Evolutionary conservation across 2,888 invertebrate genomes (phyloP), one percentile per base, ranked within the genome.

Genomic region (Sycophila texana): DNA sequence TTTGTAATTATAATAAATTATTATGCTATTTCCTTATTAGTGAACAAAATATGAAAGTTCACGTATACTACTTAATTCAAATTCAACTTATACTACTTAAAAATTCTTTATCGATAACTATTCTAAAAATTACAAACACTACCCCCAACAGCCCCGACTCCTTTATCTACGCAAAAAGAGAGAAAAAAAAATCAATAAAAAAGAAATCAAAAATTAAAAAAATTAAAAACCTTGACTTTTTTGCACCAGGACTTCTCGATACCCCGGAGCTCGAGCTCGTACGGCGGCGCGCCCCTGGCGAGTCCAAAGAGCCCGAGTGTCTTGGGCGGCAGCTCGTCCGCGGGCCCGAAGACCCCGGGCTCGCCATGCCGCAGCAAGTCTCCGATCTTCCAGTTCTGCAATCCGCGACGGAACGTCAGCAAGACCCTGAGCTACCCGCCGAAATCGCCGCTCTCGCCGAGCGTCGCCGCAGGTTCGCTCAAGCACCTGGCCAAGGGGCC

Each of bases 351-450:
- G 22, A 66, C 30, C 14, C 79, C 79, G 3, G 63, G 39, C 13
- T 72, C 70, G 51, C 66, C 70, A 1, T 30, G 53, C 4, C 53
- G 61, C 26, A 13, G 53, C 12, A 67, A 60, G 7, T 67, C 79
- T 0, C 83, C 87, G 10, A 79, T 87, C 7, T 86, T 89, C 49
- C 87, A 89, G 63, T 87, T 89, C 66, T 85, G 85, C 77, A 87
- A 84, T 10, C 83, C 87, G 0, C 84, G 86, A 10, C 87, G 86
- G 39, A 83, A 67, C 30, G 84, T 88, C 18, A 86, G 83, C 0
- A 89, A 89, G 76, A 87, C 87, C 0, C 75, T 85, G 68, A 89
- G 87, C 49, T 88, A 88, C 66, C 87, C 87, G 4, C 85, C 87
- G 0, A 88, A 87, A 71, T 86, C 85, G 65, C 85, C 86, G 0